Evolutionary conservation across 2,888 invertebrate species (phyloP).

Genomic region (Drosophila nigricruria): DNA sequence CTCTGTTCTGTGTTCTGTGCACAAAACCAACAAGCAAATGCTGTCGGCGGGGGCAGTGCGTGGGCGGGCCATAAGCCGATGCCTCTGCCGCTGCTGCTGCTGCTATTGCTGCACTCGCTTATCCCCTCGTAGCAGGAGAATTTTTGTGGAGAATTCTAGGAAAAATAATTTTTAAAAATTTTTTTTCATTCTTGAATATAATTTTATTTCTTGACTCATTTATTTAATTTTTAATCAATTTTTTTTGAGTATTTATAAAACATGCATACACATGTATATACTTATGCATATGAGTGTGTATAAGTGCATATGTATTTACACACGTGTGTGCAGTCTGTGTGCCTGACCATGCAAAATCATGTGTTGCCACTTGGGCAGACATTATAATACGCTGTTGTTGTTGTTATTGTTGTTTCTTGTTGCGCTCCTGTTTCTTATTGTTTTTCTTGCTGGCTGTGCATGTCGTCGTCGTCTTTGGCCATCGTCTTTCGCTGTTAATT

Average conservation of each 20-base stretch:
- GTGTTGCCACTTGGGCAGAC: slow-evolving; percentile 49
- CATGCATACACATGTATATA: not conserved
- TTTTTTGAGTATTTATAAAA: slow-evolving; percentile 10
- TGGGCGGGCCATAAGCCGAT: slow-evolving; percentile 37
- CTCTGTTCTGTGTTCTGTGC: slow-evolving; percentile 29
- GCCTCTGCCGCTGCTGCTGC: slow-evolving; percentile 6
- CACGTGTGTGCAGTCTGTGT: slow-evolving; percentile 50
- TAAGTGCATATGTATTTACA: slow-evolving; percentile 24
- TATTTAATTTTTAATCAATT: not conserved
- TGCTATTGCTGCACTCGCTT: slow-evolving; percentile 36
- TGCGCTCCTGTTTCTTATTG: slow-evolving; percentile 67
- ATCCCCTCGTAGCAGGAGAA: slow-evolving; percentile 13
- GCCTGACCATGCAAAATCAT: slow-evolving; percentile 50
- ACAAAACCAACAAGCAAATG: slow-evolving; percentile 51
- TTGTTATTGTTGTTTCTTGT: slow-evolving; percentile 38
- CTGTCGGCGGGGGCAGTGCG: slow-evolving; percentile 36
- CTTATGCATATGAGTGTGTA: not conserved
- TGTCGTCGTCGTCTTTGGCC: slow-evolving; percentile 45
- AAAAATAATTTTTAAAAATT: slow-evolving; percentile 21
- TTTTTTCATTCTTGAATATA: slow-evolving; percentile 3
- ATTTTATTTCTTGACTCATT: slow-evolving; percentile 7
- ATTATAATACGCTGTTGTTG: slow-evolving; percentile 37
- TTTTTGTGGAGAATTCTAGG: slow-evolving; percentile 42
- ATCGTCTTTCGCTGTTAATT: slow-evolving; percentile 64
- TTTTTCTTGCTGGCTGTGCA: slow-evolving; percentile 61